phyloP scores from a whole-genome alignment of 1,140 invertebrate species.

The Drosophila nasuta region DNA sequence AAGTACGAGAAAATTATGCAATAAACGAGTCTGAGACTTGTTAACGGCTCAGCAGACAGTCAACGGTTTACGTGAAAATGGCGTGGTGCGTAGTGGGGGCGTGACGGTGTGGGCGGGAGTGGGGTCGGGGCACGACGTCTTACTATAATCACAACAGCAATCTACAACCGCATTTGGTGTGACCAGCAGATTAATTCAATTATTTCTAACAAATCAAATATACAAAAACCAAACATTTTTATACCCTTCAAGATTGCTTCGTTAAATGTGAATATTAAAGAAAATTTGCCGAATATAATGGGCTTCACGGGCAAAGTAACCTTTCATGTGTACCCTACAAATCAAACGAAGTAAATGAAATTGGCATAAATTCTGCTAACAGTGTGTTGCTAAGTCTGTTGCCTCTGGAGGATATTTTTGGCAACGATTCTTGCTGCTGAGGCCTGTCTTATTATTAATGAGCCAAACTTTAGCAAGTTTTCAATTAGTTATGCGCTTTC shows the following conservation, averaged over 20 bases:
- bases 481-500: slow-evolving; percentile 72
- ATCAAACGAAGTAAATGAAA: too few relatives aligned
- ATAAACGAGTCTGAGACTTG: slow-evolving; percentile 61
- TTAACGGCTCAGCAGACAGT: slow-evolving; percentile 57
- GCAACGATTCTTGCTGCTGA: background rate
- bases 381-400: background rate
- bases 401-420: slow-evolving; percentile 18
- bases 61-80: background rate
- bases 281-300: too few relatives aligned
- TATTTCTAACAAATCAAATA: slow-evolving; percentile 69
- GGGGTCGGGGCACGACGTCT: background rate
- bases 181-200: slow-evolving; percentile 67
- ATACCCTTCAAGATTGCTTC: background rate
- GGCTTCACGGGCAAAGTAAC: too few relatives aligned
- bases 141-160: slow-evolving; percentile 71
- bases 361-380: background rate
- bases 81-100: too few relatives aligned
- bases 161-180: slow-evolving; percentile 66
- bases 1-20: slow-evolving; percentile 55
- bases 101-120: background rate
- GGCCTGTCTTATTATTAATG: slow-evolving; percentile 75
- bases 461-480: slow-evolving; percentile 74
- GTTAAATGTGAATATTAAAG: too few relatives aligned
- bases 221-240: background rate
- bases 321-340: too few relatives aligned